phyloP scores from a whole-genome alignment of 2,797 vertebrate genomes.

The Rhinella marina region DNA sequence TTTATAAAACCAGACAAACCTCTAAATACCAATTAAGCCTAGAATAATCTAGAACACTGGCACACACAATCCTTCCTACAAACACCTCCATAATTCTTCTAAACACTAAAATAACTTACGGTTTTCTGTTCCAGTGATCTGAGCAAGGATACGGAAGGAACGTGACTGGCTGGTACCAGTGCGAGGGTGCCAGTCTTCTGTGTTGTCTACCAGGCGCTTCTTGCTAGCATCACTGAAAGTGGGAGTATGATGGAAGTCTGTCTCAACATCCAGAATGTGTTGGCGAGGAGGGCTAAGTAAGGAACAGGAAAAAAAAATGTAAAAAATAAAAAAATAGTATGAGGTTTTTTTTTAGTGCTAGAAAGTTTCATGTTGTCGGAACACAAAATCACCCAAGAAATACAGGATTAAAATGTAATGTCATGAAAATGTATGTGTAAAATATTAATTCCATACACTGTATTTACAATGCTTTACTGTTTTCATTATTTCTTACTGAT shows the following conservation, averaged over 20 bases:
- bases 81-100: background rate
- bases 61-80: too few species aligned
- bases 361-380: background rate
- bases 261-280: slow-evolving; percentile 81
- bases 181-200: slow-evolving; percentile 93
- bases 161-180: slow-evolving; percentile 91
- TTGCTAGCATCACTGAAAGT: slow-evolving; percentile 88
- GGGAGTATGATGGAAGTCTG: slow-evolving; percentile 81
- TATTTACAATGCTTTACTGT: too few species aligned
- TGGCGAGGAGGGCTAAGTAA: slow-evolving; percentile 80
- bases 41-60: background rate
- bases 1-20: too few species aligned
- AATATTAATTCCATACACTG: too few species aligned
- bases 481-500: background rate
- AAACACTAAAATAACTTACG: slow-evolving; percentile 72
- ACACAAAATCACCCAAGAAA: background rate
- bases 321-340: background rate
- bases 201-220: slow-evolving; percentile 94
- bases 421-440: too few species aligned
- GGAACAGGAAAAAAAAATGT: background rate
- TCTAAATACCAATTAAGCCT: too few species aligned
- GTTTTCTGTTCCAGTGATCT: slow-evolving; percentile 94
- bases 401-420: too few species aligned
- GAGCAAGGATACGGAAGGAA: slow-evolving; percentile 95
- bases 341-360: background rate